Evolutionary conservation across 2,113 vertebrate genomes (phyloP).

Genomic region (Cinclus mexicanus): DNA sequence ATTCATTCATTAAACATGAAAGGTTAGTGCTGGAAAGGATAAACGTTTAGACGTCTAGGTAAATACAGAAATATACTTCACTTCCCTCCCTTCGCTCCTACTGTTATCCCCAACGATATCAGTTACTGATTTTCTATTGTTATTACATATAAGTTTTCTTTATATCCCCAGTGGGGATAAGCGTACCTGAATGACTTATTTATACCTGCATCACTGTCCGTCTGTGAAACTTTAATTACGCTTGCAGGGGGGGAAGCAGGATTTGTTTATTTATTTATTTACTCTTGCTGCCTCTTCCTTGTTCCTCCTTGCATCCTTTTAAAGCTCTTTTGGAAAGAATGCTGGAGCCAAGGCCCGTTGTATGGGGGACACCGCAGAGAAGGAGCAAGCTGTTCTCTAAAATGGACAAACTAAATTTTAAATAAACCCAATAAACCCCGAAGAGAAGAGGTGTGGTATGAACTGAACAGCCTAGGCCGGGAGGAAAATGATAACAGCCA

Average conservation of each 20-base stretch:
- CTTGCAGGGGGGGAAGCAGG: neutral
- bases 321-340: neutral
- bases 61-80: neutral
- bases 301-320: neutral
- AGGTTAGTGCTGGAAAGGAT: constrained; percentile 51
- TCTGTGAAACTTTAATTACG: neutral
- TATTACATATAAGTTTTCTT: constrained; percentile 12
- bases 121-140: constrained; percentile 35
- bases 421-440: neutral
- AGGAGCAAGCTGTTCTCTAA: neutral
- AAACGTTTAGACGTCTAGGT: constrained; percentile 42
- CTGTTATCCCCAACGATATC: neutral
- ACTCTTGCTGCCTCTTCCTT: neutral
- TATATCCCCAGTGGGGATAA: neutral
- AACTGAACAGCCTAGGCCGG: neutral
- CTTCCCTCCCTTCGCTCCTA: neutral
- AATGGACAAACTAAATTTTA: neutral
- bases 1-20: constrained; percentile 77
- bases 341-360: neutral
- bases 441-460: neutral
- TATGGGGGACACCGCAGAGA: neutral
- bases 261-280: neutral
- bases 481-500: accelerated
- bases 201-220: neutral
- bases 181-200: neutral